A percentile compares a stretch with the other conserved stretches of the same genome.
phyloP scores from a whole-genome alignment of 1,140 invertebrate species.

The Nasonia longicornis region DNA sequence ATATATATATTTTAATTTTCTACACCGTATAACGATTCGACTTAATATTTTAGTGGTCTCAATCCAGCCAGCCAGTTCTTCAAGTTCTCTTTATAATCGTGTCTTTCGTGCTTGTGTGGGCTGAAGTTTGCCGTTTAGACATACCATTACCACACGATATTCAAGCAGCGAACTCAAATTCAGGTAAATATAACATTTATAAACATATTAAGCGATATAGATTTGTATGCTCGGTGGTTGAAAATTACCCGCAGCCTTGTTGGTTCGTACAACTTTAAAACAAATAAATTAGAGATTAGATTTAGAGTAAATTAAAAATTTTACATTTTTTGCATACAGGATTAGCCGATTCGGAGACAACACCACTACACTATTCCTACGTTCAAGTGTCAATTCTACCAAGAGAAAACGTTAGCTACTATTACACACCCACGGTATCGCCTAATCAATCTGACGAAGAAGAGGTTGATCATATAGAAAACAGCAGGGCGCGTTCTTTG shows the following conservation, averaged over 20 bases:
- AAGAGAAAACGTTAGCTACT: conserved; percentile 74
- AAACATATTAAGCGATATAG: not conserved
- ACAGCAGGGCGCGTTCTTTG: too few species aligned
- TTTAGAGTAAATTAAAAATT: not conserved
- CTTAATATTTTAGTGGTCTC: conserved; percentile 75
- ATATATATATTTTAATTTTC: not conserved
- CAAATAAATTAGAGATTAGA: not conserved
- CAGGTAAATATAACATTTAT: conserved; percentile 59
- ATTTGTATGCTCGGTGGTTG: not conserved
- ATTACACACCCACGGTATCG: conserved; percentile 74
- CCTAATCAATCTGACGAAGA: too few species aligned
- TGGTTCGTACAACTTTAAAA: too few species aligned
- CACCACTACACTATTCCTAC: conserved; percentile 67
- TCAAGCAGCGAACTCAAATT: conserved; percentile 72
- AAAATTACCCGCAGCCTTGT: too few species aligned
- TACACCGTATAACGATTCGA: not conserved
- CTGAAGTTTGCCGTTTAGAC: conserved; percentile 89
- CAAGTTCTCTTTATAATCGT: conserved; percentile 83
- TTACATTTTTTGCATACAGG: conserved; percentile 42
- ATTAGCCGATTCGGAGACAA: conserved; percentile 63
- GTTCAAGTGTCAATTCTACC: conserved; percentile 47
- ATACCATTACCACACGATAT: conserved; percentile 85
- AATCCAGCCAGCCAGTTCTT: conserved; percentile 80
- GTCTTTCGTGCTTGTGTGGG: conserved; percentile 86
- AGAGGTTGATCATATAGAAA: too few species aligned